Base-by-base conservation (phyloP, 2,888 invertebrate species). In the Dione vanillae region DNA sequence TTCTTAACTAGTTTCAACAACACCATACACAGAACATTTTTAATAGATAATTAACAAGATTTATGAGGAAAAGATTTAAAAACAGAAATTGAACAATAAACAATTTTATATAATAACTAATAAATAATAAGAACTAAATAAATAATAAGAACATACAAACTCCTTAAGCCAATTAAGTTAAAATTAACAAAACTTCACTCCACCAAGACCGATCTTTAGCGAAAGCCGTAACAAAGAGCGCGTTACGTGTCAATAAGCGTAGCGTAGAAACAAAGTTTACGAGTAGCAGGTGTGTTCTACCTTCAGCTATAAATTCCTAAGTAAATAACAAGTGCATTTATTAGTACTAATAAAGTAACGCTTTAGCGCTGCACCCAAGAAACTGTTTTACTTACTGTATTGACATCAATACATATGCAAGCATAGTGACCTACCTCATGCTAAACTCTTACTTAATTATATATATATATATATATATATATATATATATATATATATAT, bases 281-380 rank as follows among this genome's bases (percentile, higher is more conserved):
- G 85, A 81, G 75, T 45, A 51, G 76, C 90, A 91, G 89, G 88
- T 91, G 91, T 76, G 84, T 79, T 76, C 62, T 43, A 45, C 62
- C 54, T 52, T 75, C 69, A 76, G 77, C 85, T 79, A 88, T 90
- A 89, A 88, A 89, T 89, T 87, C 78, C 83, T 84, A 80, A 87
- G 85, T 85, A 89, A 89, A 87, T 89, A 89, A 89, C 85, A 82
- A 87, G 83, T 90, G 88, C 89, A 89, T 88, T 91, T 89, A 90
- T 89, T 89, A 88, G 80, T 80, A 78, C 79, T 84, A 88, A 86
- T 90, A 88, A 89, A 85, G 81, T 83, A 77, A 70, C 67, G 51
- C 52, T 70, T 59, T 52, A 70, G 47, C 52, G 41, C 71, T 71
- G 69, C 71, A 71, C 69, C 64, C 49, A 59, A 52, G 70, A 47